phyloP scores from a whole-genome alignment of 2,113 vertebrate species.

The Otolemur garnettii region DNA sequence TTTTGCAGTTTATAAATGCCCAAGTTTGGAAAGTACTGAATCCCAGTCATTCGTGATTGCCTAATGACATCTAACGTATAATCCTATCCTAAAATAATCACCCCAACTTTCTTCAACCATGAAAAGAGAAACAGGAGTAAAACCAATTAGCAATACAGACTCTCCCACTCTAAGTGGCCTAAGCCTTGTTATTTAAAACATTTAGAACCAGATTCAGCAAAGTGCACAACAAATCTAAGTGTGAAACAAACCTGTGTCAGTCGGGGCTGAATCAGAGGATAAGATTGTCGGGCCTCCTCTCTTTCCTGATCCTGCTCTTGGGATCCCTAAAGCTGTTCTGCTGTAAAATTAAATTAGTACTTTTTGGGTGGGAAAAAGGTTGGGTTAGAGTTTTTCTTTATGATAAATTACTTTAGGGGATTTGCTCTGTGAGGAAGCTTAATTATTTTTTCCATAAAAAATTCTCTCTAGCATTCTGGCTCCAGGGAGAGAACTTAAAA shows the following conservation, averaged over 20 bases:
- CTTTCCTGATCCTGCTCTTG: slow-evolving; percentile 3
- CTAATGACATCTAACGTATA: background rate
- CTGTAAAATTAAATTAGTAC: slow-evolving; percentile 72
- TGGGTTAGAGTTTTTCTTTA: slow-evolving; percentile 61
- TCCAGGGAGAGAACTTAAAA: slow-evolving; percentile 58
- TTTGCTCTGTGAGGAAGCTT: slow-evolving; percentile 71
- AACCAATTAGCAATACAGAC: background rate
- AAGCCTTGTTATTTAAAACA: slow-evolving; percentile 3
- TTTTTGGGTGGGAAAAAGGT: slow-evolving; percentile 45
- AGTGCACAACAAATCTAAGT: slow-evolving; percentile 31
- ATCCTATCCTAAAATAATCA: background rate
- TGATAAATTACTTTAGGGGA: slow-evolving; percentile 69
- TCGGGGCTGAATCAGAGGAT: background rate
- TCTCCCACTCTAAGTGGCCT: background rate
- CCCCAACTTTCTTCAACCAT: background rate
- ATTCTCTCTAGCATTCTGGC: slow-evolving; percentile 32
- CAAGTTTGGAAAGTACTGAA: background rate
- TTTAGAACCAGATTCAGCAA: slow-evolving; percentile 39
- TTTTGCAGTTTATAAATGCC: slow-evolving; percentile 18
- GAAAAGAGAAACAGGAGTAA: background rate
- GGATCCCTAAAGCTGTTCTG: slow-evolving; percentile 43
- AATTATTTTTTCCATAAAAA: slow-evolving; percentile 71
- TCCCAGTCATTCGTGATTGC: background rate
- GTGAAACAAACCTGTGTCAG: slow-evolving; percentile 41
- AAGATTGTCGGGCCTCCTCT: background rate